These are phyloP conservation scores for Aphrophora alni DNA, from an alignment of 2,888 invertebrate genomes.

Conservation along the genomic window DNA sequence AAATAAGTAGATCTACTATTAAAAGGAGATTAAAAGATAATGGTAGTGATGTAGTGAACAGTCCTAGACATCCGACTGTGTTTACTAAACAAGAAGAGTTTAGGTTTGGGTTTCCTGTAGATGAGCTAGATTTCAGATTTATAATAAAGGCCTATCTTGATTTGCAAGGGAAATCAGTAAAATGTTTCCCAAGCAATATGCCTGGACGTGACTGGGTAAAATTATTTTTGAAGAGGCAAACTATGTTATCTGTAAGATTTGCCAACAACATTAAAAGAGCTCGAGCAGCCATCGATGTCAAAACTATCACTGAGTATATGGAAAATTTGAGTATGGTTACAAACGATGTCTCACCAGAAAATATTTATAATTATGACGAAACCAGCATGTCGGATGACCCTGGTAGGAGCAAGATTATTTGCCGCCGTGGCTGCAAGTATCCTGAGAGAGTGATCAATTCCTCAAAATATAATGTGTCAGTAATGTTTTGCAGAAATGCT, in stretches of 20 bases:
- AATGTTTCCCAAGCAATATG: conserved; percentile 47
- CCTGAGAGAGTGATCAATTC: too few relatives aligned
- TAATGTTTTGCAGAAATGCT: conserved; percentile 57
- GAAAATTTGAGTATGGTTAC: too few relatives aligned
- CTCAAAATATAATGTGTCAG: conserved; percentile 49
- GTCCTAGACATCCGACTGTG: neutral
- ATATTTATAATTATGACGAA: too few relatives aligned
- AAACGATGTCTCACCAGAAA: too few relatives aligned
- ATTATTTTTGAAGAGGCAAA: conserved; percentile 24
- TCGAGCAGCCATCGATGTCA: conserved; percentile 29
- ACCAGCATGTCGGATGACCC: too few relatives aligned
- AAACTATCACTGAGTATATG: conserved; percentile 24
- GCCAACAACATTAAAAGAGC: conserved; percentile 31
- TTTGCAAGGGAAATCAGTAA: conserved; percentile 23
- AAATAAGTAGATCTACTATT: conserved; percentile 23
- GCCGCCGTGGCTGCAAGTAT: too few relatives aligned
- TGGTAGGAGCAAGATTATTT: too few relatives aligned
- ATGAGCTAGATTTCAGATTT: conserved; percentile 41
- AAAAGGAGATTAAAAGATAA: conserved; percentile 13
- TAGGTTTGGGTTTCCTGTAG: conserved; percentile 48
- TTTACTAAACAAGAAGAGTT: neutral
- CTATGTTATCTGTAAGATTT: conserved; percentile 25
- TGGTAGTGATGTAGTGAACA: neutral
- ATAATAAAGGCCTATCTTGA: conserved; percentile 35
- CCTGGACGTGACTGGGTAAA: conserved; percentile 49